Conservation (phyloP, 2,113 vertebrate species). For the Felis catus region F.catus_Fca126_mat1.0 CM031427.1:28711001-28711500, state of each 20-base stretch:
- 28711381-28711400: not conserved
- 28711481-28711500: rapidly evolving
- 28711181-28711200: not conserved
- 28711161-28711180: not conserved
- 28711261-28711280: not conserved
- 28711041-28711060: not conserved
- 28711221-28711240: not conserved
- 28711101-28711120: not conserved
- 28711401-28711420: not conserved
- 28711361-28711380: not conserved
- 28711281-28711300: not conserved
- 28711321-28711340: not conserved
- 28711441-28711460: not conserved
- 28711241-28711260: not conserved
- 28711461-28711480: too few relatives aligned
- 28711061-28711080: not conserved
- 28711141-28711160: not conserved
- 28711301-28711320: not conserved
- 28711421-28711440: not conserved
- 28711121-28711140: not conserved
- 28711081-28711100: not conserved
- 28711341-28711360: not conserved
- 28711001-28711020: not conserved
- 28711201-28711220: not conserved
- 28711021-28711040: not conserved